These are phyloP conservation scores for Platycheirus rosarum DNA, from an alignment of 2,888 invertebrate species.

Conservation along the genomic window DNA sequence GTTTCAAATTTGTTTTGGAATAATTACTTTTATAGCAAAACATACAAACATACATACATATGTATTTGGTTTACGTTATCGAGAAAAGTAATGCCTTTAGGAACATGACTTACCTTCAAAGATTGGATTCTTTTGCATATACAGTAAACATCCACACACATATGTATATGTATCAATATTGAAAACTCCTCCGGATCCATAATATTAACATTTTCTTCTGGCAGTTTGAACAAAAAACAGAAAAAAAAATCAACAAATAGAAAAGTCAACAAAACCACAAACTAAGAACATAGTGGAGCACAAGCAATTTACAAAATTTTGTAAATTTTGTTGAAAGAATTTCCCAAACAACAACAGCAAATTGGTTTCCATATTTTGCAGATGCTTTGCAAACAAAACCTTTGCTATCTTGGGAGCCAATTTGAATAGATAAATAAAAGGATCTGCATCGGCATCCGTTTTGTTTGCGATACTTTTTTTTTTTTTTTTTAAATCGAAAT, in stretches of 20 bases:
- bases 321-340: conserved; percentile 18
- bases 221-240: conserved; percentile 23
- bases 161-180: background rate
- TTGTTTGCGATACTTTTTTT: conserved; percentile 29
- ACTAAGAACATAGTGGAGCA: background rate
- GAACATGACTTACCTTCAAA: background rate
- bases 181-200: background rate
- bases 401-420: conserved; percentile 64
- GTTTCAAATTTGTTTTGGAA: conserved; percentile 61
- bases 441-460: conserved; percentile 6
- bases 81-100: background rate
- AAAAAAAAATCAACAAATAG: conserved; percentile 27
- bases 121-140: too few species aligned
- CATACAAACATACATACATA: too few species aligned
- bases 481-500: background rate
- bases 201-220: conserved; percentile 12
- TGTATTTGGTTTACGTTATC: background rate
- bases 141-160: too few species aligned
- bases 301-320: conserved; percentile 52
- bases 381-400: conserved; percentile 47
- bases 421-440: conserved; percentile 70
- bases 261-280: conserved; percentile 21
- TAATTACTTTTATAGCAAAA: conserved; percentile 58
- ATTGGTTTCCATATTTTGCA: conserved; percentile 47
- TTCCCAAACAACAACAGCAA: conserved; percentile 16